Percentiles rank a stretch among this genome's conserved stretches.
Evolutionary conservation across 2,113 vertebrate species (phyloP).

Genomic region (Elgaria multicarinata): DNA sequence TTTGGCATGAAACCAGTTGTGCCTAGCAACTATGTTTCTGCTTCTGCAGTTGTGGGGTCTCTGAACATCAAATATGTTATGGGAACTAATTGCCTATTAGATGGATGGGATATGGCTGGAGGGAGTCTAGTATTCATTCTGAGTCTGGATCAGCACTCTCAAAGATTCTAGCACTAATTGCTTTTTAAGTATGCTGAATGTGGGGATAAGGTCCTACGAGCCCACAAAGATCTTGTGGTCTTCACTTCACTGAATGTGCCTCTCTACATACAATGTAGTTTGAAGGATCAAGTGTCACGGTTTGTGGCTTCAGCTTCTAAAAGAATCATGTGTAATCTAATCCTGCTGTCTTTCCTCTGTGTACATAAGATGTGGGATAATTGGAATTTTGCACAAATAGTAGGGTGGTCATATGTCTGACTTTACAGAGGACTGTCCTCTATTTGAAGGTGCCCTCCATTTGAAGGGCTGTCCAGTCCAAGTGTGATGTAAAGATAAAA

Average conservation of each 20-base stretch:
- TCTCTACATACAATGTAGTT: not conserved
- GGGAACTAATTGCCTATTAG: not conserved
- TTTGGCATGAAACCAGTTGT: not conserved
- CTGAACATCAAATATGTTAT: not conserved
- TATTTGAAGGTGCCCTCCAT: no score
- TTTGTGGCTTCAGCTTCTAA: not conserved
- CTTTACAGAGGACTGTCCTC: no score
- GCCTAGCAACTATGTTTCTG: not conserved
- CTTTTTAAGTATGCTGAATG: not conserved
- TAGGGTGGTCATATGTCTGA: not conserved
- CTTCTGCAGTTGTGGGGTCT: not conserved
- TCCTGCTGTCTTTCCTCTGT: not conserved
- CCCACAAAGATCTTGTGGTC: not conserved
- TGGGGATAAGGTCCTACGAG: rapidly evolving
- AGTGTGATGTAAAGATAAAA: no score
- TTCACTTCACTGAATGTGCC: not conserved
- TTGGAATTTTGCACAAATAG: not conserved
- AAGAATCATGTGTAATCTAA: not conserved
- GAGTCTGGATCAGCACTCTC: not conserved
- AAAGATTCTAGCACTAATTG: no score
- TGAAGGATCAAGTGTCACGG: not conserved
- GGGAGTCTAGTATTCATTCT: not conserved
- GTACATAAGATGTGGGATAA: not conserved
- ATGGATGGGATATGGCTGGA: not conserved
- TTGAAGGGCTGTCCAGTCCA: no score